phyloP scores from a whole-genome alignment of 2,797 vertebrate species.

The Smutsia temminckii region DNA sequence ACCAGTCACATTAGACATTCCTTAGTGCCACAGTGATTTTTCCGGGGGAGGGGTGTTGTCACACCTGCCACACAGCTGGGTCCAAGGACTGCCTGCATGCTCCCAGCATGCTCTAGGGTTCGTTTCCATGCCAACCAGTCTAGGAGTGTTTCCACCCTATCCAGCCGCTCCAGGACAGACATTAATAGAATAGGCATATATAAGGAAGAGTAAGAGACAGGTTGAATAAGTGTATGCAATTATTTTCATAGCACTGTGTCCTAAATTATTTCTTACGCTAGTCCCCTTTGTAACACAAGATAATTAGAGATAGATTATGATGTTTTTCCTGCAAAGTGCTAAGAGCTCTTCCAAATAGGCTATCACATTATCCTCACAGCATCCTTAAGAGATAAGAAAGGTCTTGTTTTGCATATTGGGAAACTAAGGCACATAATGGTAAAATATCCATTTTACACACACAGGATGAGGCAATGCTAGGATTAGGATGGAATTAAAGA shows the following conservation, averaged over 20 bases:
- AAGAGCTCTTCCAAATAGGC: neutral
- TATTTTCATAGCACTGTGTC: conserved; percentile 50
- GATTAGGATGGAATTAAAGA: neutral
- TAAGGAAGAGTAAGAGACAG: conserved; percentile 23
- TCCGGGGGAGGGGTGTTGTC: conserved; percentile 15
- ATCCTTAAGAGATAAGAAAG: conserved; percentile 29
- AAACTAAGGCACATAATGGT: conserved; percentile 23
- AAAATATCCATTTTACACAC: neutral
- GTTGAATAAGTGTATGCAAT: conserved; percentile 21
- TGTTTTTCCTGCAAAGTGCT: conserved; percentile 36
- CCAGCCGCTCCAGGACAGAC: conserved; percentile 17
- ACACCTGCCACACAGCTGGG: conserved; percentile 74
- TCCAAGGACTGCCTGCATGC: conserved; percentile 54
- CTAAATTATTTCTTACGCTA: conserved; percentile 41
- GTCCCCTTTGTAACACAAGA: conserved; percentile 14
- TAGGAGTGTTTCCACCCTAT: conserved; percentile 44
- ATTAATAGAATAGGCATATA: conserved; percentile 45
- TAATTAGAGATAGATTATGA: conserved; percentile 28
- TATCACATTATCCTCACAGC: neutral
- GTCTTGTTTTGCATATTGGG: neutral
- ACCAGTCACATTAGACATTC: conserved; percentile 48
- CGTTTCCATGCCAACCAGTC: conserved; percentile 77
- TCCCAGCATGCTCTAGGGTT: conserved; percentile 64
- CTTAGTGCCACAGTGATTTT: conserved; percentile 41
- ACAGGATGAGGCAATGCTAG: neutral